Evolutionary conservation across 2,888 invertebrate genomes (phyloP).

Genomic region (Hirudinaria manillensis): DNA sequence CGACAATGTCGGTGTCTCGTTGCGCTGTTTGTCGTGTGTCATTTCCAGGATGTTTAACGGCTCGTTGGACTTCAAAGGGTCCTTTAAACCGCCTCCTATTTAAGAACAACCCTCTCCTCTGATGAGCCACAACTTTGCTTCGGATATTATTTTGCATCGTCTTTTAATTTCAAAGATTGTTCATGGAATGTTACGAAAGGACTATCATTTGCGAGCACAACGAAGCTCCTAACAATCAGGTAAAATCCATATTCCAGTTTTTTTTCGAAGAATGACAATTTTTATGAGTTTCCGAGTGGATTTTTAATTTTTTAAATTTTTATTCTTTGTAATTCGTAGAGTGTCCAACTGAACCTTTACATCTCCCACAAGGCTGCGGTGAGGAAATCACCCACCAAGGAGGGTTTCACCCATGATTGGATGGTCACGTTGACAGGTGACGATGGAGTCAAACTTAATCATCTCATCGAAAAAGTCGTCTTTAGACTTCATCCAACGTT

Average conservation of each 20-base stretch:
- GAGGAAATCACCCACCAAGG: conserved; percentile 73
- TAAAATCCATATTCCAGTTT: too few relatives aligned
- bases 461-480: conserved; percentile 81
- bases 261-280: not conserved
- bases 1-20: too few relatives aligned
- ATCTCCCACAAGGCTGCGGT: conserved; percentile 83
- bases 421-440: conserved; percentile 84
- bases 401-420: conserved; percentile 96
- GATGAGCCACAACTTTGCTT: too few relatives aligned
- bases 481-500: conserved; percentile 87
- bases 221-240: not conserved
- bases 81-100: not conserved
- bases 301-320: too few relatives aligned
- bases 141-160: too few relatives aligned
- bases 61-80: not conserved
- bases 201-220: not conserved
- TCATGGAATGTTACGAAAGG: conserved; percentile 1
- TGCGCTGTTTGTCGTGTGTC: too few relatives aligned
- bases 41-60: conserved; percentile 8
- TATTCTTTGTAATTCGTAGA: conserved; percentile 44
- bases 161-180: too few relatives aligned
- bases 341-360: conserved; percentile 75
- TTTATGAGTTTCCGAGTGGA: not conserved
- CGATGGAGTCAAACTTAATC: conserved; percentile 57
- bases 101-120: too few relatives aligned